phyloP scores from a whole-genome alignment of 2,797 vertebrate genomes.

The Tangara arthus region DNA sequence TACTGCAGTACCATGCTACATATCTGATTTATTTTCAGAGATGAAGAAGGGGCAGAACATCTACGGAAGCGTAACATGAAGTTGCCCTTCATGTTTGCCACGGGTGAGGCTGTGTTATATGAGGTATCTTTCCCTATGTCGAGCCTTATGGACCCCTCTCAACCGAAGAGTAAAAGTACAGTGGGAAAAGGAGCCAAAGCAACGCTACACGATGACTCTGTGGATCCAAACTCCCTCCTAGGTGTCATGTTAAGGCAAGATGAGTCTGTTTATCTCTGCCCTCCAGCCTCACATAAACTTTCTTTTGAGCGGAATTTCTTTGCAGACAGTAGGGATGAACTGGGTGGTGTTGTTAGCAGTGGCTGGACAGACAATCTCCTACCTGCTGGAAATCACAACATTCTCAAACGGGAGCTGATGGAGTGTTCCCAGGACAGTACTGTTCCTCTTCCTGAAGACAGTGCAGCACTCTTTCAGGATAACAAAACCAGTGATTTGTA shows the following conservation, averaged over 20 bases:
- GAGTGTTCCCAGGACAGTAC: slow-evolving; percentile 54
- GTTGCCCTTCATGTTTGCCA: slow-evolving; percentile 81
- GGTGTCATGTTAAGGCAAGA: slow-evolving; percentile 77
- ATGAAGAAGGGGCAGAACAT: slow-evolving; percentile 83
- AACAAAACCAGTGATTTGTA: slow-evolving; percentile 78
- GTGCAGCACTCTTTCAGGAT: slow-evolving; percentile 64
- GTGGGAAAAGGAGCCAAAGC: slow-evolving; percentile 60
- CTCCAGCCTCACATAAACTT: slow-evolving; percentile 68
- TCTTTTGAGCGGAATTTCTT: slow-evolving; percentile 67
- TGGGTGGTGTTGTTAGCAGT: slow-evolving; percentile 8
- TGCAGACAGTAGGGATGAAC: slow-evolving; percentile 43
- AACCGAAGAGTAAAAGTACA: slow-evolving; percentile 47
- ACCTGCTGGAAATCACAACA: slow-evolving; percentile 57
- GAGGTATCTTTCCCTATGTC: slow-evolving; percentile 68
- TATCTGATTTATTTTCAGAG: slow-evolving; percentile 68
- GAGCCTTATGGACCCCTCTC: slow-evolving; percentile 60
- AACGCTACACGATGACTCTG: slow-evolving; percentile 29
- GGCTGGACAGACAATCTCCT: slow-evolving; percentile 67
- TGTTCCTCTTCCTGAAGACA: slow-evolving; percentile 46
- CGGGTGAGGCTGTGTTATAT: slow-evolving; percentile 82
- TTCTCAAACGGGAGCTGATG: slow-evolving; percentile 69
- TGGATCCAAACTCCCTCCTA: slow-evolving; percentile 76
- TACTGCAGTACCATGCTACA: background rate
- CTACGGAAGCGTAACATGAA: slow-evolving; percentile 76
- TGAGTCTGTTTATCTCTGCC: slow-evolving; percentile 77